Evolutionary conservation across 1,140 invertebrate genomes (phyloP).

Genomic region (Proales similis): DNA sequence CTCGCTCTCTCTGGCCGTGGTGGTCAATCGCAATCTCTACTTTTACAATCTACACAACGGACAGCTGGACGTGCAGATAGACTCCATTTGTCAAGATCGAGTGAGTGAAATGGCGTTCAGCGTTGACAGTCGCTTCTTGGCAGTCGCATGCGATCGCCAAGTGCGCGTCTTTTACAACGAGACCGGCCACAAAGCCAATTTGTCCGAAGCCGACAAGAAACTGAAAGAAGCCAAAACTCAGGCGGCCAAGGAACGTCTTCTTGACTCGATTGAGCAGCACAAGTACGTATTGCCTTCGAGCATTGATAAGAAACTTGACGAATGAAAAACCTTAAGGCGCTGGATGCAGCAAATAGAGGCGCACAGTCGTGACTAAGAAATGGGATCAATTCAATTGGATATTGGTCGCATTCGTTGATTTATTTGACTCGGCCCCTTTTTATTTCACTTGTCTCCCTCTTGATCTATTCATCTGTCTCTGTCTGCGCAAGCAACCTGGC

Average conservation of each 20-base stretch:
- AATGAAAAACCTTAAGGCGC: too few relatives aligned
- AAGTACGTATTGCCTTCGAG: too few relatives aligned
- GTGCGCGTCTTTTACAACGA: conserved; percentile 74
- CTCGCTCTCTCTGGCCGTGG: conserved; percentile 65
- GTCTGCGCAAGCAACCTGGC: too few relatives aligned
- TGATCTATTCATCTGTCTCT: too few relatives aligned
- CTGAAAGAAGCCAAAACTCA: conserved; percentile 57
- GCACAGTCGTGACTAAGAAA: too few relatives aligned
- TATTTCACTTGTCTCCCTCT: too few relatives aligned
- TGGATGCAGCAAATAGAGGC: too few relatives aligned
- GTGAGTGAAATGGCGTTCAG: conserved; percentile 67
- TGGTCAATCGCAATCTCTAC: conserved; percentile 60
- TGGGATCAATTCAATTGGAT: too few relatives aligned
- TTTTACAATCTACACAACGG: conserved; percentile 65
- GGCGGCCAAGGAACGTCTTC: conserved; percentile 66
- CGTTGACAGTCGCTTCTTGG: conserved; percentile 64
- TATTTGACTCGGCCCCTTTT: too few relatives aligned
- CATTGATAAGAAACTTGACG: too few relatives aligned
- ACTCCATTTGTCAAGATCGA: conserved; percentile 57
- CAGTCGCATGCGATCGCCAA: conserved; percentile 66
- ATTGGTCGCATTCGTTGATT: too few relatives aligned
- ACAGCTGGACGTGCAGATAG: neutral
- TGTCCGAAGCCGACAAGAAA: conserved; percentile 63
- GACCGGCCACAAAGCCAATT: conserved; percentile 64
- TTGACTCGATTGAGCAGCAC: conserved; percentile 63